phyloP scores from a whole-genome alignment of 2,113 vertebrate genomes.

The Brevimyrus niger region DNA sequence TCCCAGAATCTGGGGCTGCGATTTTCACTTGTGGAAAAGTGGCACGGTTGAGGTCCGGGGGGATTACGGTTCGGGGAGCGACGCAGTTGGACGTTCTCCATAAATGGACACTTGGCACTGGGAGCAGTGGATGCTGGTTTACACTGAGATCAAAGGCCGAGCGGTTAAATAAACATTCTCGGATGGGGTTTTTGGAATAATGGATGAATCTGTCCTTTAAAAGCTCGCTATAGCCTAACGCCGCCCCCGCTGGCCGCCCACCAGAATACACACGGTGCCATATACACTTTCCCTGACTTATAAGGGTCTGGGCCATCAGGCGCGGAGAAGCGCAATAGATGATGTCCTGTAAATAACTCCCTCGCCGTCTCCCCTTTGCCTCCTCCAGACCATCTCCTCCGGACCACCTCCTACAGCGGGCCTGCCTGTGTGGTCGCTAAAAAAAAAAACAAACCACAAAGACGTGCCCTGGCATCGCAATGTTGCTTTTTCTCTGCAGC shows the following conservation, averaged over 20 bases:
- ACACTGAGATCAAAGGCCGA: slow-evolving; percentile 13
- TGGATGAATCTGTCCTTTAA: neutral
- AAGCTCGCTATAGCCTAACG: neutral
- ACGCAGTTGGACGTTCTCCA: neutral
- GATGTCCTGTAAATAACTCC: neutral
- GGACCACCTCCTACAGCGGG: neutral
- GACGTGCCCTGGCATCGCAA: neutral
- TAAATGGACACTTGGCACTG: slow-evolving; percentile 11
- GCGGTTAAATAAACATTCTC: neutral
- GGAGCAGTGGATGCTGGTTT: neutral
- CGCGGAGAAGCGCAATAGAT: neutral
- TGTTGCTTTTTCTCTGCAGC: neutral
- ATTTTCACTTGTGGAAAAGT: neutral
- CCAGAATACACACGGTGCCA: neutral
- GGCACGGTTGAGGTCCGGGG: neutral
- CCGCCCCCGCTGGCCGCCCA: neutral
- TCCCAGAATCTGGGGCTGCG: neutral
- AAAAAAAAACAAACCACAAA: neutral
- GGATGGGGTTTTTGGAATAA: neutral
- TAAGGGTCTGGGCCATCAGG: slow-evolving; percentile 10
- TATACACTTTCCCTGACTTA: slow-evolving; percentile 14
- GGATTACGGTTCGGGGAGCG: neutral
- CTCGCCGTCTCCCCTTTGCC: neutral
- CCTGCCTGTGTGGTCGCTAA: neutral
- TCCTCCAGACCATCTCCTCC: neutral